These are phyloP conservation scores for Scolanthus callimorphus DNA, from an alignment of 92 coral and sea anemone genomes.

Conservation along the genomic window DNA sequence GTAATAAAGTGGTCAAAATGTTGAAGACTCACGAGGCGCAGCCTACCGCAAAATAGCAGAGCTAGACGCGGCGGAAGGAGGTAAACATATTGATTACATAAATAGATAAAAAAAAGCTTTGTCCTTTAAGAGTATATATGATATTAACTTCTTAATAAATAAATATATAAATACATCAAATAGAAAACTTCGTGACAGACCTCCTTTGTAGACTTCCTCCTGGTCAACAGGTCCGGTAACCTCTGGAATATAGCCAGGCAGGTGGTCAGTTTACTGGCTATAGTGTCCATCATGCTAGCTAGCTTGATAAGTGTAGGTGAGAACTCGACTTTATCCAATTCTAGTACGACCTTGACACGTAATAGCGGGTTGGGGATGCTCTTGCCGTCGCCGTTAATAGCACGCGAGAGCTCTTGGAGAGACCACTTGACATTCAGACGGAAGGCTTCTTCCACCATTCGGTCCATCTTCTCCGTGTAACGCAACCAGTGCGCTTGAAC, in stretches of 20 bases:
- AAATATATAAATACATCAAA: too few species aligned
- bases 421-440: conserved; percentile 99
- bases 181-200: too few species aligned
- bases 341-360: conserved; percentile 95
- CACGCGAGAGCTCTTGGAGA: conserved; percentile 93
- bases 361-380: conserved; percentile 93
- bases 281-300: conserved; percentile 96
- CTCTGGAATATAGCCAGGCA: conserved; percentile 91
- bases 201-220: conserved; percentile 81
- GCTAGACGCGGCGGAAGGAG: too few species aligned
- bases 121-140: too few species aligned
- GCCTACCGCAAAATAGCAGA: too few species aligned
- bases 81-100: too few species aligned
- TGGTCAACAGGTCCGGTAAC: conserved; percentile 86
- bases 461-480: conserved; percentile 98
- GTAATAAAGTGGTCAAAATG: too few species aligned
- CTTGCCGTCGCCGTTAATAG: conserved; percentile 98
- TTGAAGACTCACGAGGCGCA: too few species aligned
- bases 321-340: conserved; percentile 98
- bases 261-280: conserved; percentile 82
- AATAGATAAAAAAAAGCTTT: too few species aligned
- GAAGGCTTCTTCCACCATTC: conserved; percentile 99
- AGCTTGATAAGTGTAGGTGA: conserved; percentile 93
- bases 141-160: too few species aligned
- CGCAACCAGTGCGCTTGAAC: conserved; percentile 99